Evolutionary conservation across 2,888 invertebrate species (phyloP), one percentile per base, ranked within the genome.

Genomic region (Blastobasis adustella): DNA sequence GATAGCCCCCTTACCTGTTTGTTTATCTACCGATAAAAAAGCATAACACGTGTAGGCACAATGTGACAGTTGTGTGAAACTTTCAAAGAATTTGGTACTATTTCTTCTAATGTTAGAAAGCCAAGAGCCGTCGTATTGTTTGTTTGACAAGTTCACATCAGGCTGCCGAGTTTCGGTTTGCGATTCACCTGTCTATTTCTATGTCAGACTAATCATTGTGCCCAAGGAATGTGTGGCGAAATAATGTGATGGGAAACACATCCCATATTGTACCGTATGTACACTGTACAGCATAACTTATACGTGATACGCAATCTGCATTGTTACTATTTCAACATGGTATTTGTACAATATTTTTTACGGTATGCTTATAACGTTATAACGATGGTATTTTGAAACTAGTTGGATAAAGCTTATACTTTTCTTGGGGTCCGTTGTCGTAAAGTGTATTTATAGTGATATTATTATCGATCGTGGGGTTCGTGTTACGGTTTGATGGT

Each of bases 111-210:
- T 23, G 23, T 23, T 67, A 71, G 76, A 77, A 77, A 79, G 74
- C 62, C 63, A 51, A 61, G n/a, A n/a, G 53, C 56, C 72, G 74
- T 77, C 74, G 67, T 61, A 77, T 79, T 78, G 76, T 78, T 64
- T 61, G 57, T 67, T 53, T 73, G 73, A 70, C 72, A 69, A 61
- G 63, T 72, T 76, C 70, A 58, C 71, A 61, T 73, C 61, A 59
- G 53, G 58, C 57, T 53, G 69, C 62, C 66, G 67, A 58, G 64
- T 79, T 78, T 75, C 60, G 67, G 69, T 62, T 66, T 52, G 65
- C 70, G 62, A 76, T 76, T 79, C 74, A 73, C 67, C 65, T 74
- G 78, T 75, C 75, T 67, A 23, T 59, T 56, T 69, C 67, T 69
- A 71, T 71, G 71, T 69, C 71, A 70, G 58, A 60, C 60, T 65